Conservation (phyloP, 2,113 vertebrate genomes). For the Corapipo altera region DNA sequence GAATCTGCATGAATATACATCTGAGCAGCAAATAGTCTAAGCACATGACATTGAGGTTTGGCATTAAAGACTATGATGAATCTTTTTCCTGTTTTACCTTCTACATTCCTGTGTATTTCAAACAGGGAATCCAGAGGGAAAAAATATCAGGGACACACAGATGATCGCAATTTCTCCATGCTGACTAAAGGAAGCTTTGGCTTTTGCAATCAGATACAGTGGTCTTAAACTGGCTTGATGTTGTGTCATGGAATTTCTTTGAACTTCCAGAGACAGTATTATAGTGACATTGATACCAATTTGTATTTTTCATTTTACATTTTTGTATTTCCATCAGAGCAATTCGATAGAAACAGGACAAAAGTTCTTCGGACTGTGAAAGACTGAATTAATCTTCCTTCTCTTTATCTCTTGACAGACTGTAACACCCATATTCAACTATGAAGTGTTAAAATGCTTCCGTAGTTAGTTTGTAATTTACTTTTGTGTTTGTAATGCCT, state of each 20-base stretch:
- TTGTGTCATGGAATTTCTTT: background rate
- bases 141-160: background rate
- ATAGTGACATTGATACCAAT: background rate
- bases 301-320: background rate
- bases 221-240: background rate
- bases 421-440: background rate
- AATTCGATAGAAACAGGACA: background rate
- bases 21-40: background rate
- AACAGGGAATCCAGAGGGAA: background rate
- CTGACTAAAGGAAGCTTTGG: background rate
- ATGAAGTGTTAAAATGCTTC: background rate
- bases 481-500: background rate
- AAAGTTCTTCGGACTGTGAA: background rate
- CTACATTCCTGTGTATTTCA: background rate
- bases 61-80: background rate
- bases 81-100: background rate
- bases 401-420: background rate
- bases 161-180: background rate
- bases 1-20: background rate
- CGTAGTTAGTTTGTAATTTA: background rate
- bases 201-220: background rate
- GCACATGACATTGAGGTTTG: fast-evolving
- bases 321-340: background rate
- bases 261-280: background rate
- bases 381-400: background rate